phyloP scores from a whole-genome alignment of 2,888 invertebrate species.

The Poecilobothrus nobilitatus region DNA sequence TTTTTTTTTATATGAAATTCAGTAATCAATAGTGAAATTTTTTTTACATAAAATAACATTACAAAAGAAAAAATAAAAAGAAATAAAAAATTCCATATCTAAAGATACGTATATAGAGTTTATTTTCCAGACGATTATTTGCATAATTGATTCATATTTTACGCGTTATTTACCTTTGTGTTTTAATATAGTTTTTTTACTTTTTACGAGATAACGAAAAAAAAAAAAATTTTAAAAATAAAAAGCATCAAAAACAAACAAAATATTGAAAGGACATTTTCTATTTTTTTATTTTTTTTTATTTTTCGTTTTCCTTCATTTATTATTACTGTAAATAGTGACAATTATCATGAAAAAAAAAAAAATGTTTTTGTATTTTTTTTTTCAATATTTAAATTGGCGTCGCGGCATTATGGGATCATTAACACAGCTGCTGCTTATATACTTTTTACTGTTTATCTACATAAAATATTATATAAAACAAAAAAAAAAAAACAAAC shows the following conservation, averaged over 20 bases:
- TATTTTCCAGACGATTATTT: conserved; percentile 1
- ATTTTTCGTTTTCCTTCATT: no score
- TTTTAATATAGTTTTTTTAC: background rate
- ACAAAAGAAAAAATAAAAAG: background rate
- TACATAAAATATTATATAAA: no score
- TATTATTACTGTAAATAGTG: background rate
- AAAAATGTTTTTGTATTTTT: background rate
- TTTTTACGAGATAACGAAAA: no score
- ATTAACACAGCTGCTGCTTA: background rate
- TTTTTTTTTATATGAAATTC: no score
- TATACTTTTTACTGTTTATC: no score
- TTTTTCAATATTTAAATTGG: background rate
- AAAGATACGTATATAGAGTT: no score
- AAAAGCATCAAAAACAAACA: no score
- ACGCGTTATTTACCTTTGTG: background rate
- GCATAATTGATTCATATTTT: background rate
- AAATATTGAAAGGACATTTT: background rate
- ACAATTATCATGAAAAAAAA: background rate
- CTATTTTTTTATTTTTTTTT: no score
- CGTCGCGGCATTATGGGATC: background rate
- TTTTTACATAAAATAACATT: no score
- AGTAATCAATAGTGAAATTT: no score
- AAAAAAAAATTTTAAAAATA: background rate
- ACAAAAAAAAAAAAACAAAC: no score
- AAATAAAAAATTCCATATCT: background rate